These are phyloP conservation scores for Acholoe squamosa DNA, from an alignment of 2,888 invertebrate genomes.

Conservation along the genomic window DNA sequence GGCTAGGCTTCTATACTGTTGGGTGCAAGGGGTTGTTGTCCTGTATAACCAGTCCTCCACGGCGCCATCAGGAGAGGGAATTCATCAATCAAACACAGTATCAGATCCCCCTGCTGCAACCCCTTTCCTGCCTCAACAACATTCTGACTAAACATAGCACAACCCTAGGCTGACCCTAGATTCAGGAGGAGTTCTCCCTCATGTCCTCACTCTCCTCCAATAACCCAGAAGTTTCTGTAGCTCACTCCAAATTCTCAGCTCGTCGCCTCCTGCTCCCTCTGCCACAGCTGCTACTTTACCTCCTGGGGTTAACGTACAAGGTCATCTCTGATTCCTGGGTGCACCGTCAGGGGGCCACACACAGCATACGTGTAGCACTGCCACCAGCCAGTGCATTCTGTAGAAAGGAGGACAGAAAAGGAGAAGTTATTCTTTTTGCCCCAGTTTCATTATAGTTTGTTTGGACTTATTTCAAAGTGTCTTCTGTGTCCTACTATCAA, in stretches of 20 bases:
- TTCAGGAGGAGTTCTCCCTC: background rate
- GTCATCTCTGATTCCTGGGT: background rate
- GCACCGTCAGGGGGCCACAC: background rate
- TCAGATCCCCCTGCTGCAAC: slow-evolving; percentile 26
- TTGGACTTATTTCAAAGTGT: no score
- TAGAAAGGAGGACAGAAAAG: background rate
- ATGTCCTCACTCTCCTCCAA: background rate
- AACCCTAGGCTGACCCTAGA: background rate
- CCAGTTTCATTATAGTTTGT: background rate
- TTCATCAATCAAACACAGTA: background rate
- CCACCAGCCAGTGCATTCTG: background rate
- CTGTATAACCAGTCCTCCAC: background rate
- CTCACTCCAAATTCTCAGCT: background rate
- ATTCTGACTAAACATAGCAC: background rate
- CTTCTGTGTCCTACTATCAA: no score
- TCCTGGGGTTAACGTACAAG: background rate
- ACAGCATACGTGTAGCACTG: background rate
- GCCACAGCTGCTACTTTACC: background rate
- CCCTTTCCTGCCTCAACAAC: background rate
- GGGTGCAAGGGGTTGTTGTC: slow-evolving; percentile 12
- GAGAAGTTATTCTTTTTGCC: background rate
- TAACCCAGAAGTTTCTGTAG: background rate
- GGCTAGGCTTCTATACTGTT: background rate
- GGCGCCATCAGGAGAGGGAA: no score
- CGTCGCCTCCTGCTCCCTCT: background rate